Evolutionary conservation across 2,888 invertebrate genomes (phyloP).

Genomic region (Piscicola geometra): DNA sequence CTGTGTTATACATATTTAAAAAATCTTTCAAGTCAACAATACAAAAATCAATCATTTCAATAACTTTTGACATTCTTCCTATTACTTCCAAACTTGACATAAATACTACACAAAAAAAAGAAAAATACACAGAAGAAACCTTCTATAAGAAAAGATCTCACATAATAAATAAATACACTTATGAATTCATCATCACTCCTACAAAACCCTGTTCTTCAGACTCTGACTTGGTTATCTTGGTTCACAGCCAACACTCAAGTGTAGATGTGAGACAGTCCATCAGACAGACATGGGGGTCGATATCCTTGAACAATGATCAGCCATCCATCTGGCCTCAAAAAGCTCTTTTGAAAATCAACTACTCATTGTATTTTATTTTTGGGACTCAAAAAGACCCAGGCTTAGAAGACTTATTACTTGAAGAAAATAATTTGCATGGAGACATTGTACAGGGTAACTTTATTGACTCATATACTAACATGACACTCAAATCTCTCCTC

Average conservation of each 20-base stretch:
- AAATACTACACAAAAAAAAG: too few relatives aligned
- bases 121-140: slow-evolving; percentile 33
- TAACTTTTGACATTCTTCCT: too few relatives aligned
- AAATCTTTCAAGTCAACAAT: too few relatives aligned
- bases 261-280: slow-evolving; percentile 50
- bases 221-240: slow-evolving; percentile 41
- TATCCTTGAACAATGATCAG: background rate
- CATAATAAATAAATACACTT: slow-evolving; percentile 33
- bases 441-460: slow-evolving; percentile 43
- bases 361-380: slow-evolving; percentile 41
- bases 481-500: slow-evolving; percentile 44
- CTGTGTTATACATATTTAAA: too few relatives aligned
- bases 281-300: slow-evolving; percentile 48
- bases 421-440: slow-evolving; percentile 35
- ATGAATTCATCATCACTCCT: slow-evolving; percentile 33
- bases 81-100: too few relatives aligned
- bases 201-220: slow-evolving; percentile 29
- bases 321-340: slow-evolving; percentile 37
- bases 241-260: slow-evolving; percentile 63
- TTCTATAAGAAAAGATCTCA: slow-evolving; percentile 20
- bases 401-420: slow-evolving; percentile 30
- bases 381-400: slow-evolving; percentile 38
- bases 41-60: too few relatives aligned
- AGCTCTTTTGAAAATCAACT: slow-evolving; percentile 8
- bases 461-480: slow-evolving; percentile 41